Evolutionary conservation across 1,140 invertebrate species (phyloP).

Genomic region (Achroia grisella): DNA sequence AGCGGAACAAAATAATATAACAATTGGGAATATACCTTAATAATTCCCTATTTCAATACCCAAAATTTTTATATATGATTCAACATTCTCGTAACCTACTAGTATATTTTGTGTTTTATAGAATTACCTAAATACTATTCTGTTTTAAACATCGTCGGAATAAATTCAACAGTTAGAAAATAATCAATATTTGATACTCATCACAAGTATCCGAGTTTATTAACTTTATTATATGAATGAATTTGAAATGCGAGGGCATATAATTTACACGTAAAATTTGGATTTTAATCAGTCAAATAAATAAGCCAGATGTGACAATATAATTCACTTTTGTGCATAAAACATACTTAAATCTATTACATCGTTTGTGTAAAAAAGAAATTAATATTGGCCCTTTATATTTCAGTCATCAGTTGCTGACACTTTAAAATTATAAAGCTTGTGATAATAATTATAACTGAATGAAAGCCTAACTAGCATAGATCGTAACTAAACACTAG

Average conservation of each 20-base stretch:
- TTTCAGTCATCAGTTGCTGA: slow-evolving; percentile 70
- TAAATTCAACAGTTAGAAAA: slow-evolving; percentile 64
- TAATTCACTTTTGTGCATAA: slow-evolving; percentile 40
- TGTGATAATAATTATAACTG: slow-evolving; percentile 62
- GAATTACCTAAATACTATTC: slow-evolving; percentile 68
- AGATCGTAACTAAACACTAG: slow-evolving; percentile 66
- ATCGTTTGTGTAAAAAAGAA: slow-evolving; percentile 41
- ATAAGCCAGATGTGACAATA: slow-evolving; percentile 31
- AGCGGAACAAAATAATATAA: no score
- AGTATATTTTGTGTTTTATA: slow-evolving; percentile 66
- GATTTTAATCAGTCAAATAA: slow-evolving; percentile 24
- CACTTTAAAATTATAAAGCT: slow-evolving; percentile 67
- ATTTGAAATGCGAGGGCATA: slow-evolving; percentile 65
- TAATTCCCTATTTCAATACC: slow-evolving; percentile 66
- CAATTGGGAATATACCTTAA: no score
- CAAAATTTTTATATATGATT: slow-evolving; percentile 61
- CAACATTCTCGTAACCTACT: slow-evolving; percentile 71
- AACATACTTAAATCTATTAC: slow-evolving; percentile 42
- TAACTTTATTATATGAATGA: slow-evolving; percentile 43
- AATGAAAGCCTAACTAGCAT: slow-evolving; percentile 70
- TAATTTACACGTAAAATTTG: background rate
- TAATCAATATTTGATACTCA: slow-evolving; percentile 15
- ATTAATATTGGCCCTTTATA: slow-evolving; percentile 60
- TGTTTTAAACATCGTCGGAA: slow-evolving; percentile 64
- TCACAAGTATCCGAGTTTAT: no score